phyloP scores from a whole-genome alignment of 2,888 invertebrate species.

The Sminthurinus aureus region DNA sequence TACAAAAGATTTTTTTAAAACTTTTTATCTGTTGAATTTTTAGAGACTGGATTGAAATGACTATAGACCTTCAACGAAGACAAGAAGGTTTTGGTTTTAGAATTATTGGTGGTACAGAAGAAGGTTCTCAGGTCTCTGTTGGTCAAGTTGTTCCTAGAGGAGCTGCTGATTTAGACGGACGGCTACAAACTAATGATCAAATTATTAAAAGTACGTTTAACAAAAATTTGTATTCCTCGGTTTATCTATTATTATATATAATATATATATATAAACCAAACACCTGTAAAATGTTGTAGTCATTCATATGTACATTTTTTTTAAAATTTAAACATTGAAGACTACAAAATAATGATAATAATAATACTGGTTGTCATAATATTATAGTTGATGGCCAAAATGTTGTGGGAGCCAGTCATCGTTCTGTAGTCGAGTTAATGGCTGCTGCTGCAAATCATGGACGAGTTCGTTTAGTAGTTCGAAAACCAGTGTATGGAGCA shows the following conservation, averaged over 20 bases:
- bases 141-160: slow-evolving; percentile 97
- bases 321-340: no score
- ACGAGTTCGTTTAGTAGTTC: slow-evolving; percentile 80
- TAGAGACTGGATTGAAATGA: slow-evolving; percentile 70
- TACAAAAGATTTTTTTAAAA: no score
- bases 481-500: slow-evolving; percentile 64
- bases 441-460: slow-evolving; percentile 87
- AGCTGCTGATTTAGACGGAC: slow-evolving; percentile 83
- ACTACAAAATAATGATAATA: no score
- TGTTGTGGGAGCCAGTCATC: slow-evolving; percentile 87
- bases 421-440: slow-evolving; percentile 91
- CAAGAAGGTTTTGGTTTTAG: slow-evolving; percentile 97
- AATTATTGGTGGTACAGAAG: slow-evolving; percentile 97
- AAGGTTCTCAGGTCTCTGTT: slow-evolving; percentile 93
- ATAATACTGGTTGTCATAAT: no score
- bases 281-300: no score
- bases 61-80: slow-evolving; percentile 85
- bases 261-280: no score
- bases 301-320: no score
- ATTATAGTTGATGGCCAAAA: slow-evolving; percentile 85
- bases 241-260: no score
- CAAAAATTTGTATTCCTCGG: no score
- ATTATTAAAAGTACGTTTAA: slow-evolving; percentile 65
- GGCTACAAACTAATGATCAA: slow-evolving; percentile 90
- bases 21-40: neutral